Evolutionary conservation across 2,797 vertebrate genomes (phyloP).

Genomic region (Loriculus beryllinus): DNA sequence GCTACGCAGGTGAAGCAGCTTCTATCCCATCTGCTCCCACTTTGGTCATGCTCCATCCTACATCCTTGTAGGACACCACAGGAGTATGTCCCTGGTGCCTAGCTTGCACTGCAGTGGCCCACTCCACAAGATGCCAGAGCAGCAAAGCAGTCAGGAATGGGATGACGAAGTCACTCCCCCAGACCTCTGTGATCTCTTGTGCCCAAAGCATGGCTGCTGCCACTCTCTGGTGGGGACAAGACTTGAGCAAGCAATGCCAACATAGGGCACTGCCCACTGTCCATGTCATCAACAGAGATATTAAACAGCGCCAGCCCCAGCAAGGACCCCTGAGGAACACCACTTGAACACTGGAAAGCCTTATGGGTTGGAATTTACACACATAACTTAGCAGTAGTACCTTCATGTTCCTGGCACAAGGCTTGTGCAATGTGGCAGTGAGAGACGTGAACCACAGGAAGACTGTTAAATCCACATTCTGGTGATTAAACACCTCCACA

Average conservation of each 20-base stretch:
- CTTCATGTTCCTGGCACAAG: neutral
- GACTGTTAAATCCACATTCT: neutral
- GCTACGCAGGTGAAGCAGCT: neutral
- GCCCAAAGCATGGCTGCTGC: neutral
- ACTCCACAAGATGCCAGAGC: neutral
- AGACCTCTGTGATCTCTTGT: accelerated
- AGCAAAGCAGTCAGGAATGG: neutral
- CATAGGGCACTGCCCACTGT: neutral
- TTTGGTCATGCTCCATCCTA: neutral
- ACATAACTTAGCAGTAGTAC: neutral
- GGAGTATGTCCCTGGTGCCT: neutral
- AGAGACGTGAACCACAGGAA: neutral
- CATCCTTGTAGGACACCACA: accelerated
- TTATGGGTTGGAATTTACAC: neutral
- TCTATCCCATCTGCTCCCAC: neutral
- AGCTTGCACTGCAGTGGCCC: accelerated
- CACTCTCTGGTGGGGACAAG: accelerated
- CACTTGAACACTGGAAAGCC: neutral
- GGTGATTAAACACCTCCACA: neutral
- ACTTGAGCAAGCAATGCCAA: accelerated
- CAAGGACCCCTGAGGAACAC: neutral
- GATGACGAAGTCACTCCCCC: neutral
- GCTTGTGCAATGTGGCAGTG: accelerated
- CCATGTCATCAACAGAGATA: neutral
- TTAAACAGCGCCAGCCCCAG: neutral